Conservation (phyloP, 2,113 vertebrate species). For the Etheostoma cragini region DNA sequence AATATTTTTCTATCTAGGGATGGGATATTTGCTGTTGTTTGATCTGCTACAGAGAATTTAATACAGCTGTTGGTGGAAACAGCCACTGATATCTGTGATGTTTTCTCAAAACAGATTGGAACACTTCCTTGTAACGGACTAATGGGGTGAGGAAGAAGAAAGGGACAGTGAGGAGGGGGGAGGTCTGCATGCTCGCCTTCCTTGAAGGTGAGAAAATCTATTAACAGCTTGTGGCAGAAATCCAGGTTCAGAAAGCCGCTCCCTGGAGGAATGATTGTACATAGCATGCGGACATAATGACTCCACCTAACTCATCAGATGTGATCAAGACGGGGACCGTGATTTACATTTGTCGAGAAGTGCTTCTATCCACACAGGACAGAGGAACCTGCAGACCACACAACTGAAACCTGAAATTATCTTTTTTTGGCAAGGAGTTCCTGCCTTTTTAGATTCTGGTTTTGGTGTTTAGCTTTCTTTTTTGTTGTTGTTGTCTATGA, state of each 20-base stretch:
- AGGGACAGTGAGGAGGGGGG: background rate
- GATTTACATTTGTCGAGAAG: background rate
- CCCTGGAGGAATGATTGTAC: slow-evolving; percentile 43
- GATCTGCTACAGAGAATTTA: background rate
- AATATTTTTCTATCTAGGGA: slow-evolving; percentile 11
- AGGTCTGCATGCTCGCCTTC: slow-evolving; percentile 28
- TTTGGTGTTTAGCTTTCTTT: background rate
- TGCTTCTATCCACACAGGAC: background rate
- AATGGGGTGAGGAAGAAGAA: slow-evolving; percentile 25
- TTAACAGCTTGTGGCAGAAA: slow-evolving; percentile 50
- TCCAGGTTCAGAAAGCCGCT: slow-evolving; percentile 36
- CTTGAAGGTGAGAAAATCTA: slow-evolving; percentile 55
- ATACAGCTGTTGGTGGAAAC: slow-evolving; percentile 16
- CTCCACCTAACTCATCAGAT: slow-evolving; percentile 51
- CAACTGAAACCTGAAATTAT: background rate
- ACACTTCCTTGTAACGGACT: slow-evolving; percentile 28
- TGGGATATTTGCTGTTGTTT: slow-evolving; percentile 17
- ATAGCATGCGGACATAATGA: slow-evolving; percentile 39
- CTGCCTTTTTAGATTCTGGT: background rate
- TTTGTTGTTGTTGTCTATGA: background rate
- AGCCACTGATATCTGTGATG: slow-evolving; percentile 17
- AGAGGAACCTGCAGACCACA: background rate
- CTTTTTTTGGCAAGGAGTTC: background rate
- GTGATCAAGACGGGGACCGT: slow-evolving; percentile 19
- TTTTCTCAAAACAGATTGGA: slow-evolving; percentile 58